Evolutionary conservation across 2,113 vertebrate species (phyloP).

Genomic region (Larimichthys crocea): DNA sequence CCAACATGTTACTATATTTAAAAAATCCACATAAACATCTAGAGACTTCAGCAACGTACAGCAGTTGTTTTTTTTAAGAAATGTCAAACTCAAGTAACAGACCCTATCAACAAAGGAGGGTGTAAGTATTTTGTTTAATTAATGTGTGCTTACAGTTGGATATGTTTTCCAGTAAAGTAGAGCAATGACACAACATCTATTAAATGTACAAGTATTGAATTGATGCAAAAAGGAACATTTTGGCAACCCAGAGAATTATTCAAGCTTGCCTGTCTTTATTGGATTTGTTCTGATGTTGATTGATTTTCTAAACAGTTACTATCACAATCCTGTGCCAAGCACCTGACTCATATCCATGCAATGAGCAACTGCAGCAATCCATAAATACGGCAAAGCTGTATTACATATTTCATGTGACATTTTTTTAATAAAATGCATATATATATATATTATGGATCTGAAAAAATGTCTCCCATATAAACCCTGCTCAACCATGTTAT

Average conservation of each 20-base stretch:
- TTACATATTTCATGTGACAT: neutral
- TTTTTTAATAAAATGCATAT: neutral
- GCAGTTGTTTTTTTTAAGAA: neutral
- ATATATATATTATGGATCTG: neutral
- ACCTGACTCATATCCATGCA: neutral
- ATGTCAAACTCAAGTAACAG: neutral
- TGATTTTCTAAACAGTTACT: conserved; percentile 4
- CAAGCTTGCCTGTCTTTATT: neutral
- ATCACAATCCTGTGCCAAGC: neutral
- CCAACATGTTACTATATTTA: neutral
- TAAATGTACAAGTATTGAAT: neutral
- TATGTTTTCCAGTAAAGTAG: neutral
- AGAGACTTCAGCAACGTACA: neutral
- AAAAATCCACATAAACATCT: neutral
- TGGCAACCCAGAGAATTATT: neutral
- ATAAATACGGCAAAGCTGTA: neutral
- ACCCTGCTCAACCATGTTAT: neutral
- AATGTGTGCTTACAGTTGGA: neutral
- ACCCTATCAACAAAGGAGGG: too few relatives aligned
- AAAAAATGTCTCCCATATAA: neutral
- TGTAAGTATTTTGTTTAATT: neutral
- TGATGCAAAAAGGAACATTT: neutral
- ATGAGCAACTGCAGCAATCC: neutral
- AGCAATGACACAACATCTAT: neutral
- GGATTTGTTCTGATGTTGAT: conserved; percentile 18